Percentiles rank a stretch among this genome's conserved stretches.
phyloP scores from a whole-genome alignment of 64 coral and sea anemone species.

The Montipora capricornis region DNA sequence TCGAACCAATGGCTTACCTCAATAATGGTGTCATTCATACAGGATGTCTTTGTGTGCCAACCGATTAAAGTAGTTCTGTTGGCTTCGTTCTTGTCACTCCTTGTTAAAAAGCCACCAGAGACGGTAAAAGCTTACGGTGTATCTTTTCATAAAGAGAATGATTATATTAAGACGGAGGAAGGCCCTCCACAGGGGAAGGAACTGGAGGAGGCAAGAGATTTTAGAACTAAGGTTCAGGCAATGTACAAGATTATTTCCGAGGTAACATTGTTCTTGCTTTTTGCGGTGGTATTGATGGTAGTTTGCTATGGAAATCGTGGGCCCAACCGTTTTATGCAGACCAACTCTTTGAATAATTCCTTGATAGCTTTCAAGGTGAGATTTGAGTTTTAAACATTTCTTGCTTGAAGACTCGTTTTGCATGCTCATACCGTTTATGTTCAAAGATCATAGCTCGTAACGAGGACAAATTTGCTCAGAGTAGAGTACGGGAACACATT shows the following conservation, averaged over 20 bases:
- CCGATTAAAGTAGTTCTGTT: conserved; percentile 78
- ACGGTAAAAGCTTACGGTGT: conserved; percentile 46
- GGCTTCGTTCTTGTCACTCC: conserved; percentile 63
- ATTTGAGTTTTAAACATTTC: not conserved
- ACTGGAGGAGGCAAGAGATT: conserved; percentile 39
- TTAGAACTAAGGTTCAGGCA: conserved; percentile 37
- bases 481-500: too few species aligned
- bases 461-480: too few species aligned
- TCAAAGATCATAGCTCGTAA: not conserved
- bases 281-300: conserved; percentile 58
- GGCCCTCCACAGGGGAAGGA: conserved; percentile 34
- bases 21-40: conserved; percentile 74
- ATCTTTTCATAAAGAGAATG: conserved; percentile 25
- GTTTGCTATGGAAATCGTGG: conserved; percentile 88
- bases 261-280: conserved; percentile 63
- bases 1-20: conserved; percentile 94
- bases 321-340: conserved; percentile 47
- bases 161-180: not conserved
- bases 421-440: too few species aligned
- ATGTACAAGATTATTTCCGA: conserved; percentile 63
- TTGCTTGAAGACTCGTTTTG: too few species aligned
- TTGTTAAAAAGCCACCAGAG: conserved; percentile 61
- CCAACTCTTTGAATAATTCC: conserved; percentile 20
- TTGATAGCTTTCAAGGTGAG: conserved; percentile 78
- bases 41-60: conserved; percentile 78